Conservation (phyloP, 2,888 invertebrate genomes). For the Lithophane socia region DNA sequence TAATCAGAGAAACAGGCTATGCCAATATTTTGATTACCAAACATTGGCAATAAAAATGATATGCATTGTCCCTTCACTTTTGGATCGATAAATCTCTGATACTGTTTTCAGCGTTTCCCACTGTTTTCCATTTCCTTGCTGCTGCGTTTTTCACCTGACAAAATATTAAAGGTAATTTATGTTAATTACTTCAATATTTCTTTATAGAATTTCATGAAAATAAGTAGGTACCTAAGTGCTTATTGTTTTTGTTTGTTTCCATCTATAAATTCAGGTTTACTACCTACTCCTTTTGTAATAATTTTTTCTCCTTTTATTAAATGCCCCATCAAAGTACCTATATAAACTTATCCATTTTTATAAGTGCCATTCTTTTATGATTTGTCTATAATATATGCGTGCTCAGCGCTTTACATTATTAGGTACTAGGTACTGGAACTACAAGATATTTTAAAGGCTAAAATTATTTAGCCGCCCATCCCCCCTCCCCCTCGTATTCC, state of each 20-base stretch:
- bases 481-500: no score
- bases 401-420: neutral
- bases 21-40: slow-evolving; percentile 18
- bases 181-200: slow-evolving; percentile 11
- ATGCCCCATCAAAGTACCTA: no score
- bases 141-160: slow-evolving; percentile 15
- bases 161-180: slow-evolving; percentile 26
- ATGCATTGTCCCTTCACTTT: slow-evolving; percentile 59
- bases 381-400: neutral
- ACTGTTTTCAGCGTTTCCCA: neutral
- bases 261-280: neutral
- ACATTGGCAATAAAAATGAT: slow-evolving; percentile 39
- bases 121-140: slow-evolving; percentile 13
- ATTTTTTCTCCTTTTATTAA: neutral
- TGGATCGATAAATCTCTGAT: slow-evolving; percentile 50
- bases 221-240: neutral
- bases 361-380: neutral
- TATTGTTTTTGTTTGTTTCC: slow-evolving; percentile 1
- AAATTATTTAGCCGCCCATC: no score
- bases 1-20: slow-evolving; percentile 10
- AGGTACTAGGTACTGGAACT: neutral
- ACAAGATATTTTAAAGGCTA: no score
- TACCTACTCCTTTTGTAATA: neutral
- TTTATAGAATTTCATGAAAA: neutral
- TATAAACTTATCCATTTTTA: neutral